Evolutionary conservation across 2,888 invertebrate genomes (phyloP), one percentile per base, ranked within the genome.

Genomic region (Archaeoteleia sp.): DNA sequence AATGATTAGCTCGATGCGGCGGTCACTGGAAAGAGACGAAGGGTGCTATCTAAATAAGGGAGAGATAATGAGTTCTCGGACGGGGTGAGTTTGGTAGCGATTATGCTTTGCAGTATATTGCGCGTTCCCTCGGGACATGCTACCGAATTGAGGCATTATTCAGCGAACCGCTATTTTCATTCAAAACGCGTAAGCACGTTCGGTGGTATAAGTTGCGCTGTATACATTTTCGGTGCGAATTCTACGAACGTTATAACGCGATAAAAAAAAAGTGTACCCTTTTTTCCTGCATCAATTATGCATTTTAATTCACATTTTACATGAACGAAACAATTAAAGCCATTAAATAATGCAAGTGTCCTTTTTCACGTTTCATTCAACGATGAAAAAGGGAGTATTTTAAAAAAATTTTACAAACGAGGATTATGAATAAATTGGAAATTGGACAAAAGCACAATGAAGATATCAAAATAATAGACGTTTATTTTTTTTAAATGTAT

Each of bases 31-130:
- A 54, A 54, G 54, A 32, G 29, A 43, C 37, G 35, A 54, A 54
- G 54, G 20, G 43, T 27, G 8, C 54, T 54, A 34, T 34, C 54
- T 35, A 34, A 43, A 43, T 34, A 35, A 8, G 54, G 54, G 54
- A 35, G 42, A 43, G 32, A 54, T 54, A 54, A 54, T 35, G 54
- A 54, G 54, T 54, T 54, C 54, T 42, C 32, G 20, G 27, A 42
- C 32, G 30, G 30, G 34, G 43, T 34, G 43, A 54, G 39, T 40
- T 40, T 23, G 35, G 35, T 25, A 35, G 42, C 43, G 43, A 54
- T 54, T 54, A 54, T 54, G 54, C 43, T 54, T 54, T 29, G 17
- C 43, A 13, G 43, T 54, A 43, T 54, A 40, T 54, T 54, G 43
- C 43, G 30, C 8, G 43, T 15, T 27, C 54, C 43, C 43, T n/a